These are phyloP conservation scores for Sitobion miscanthi DNA, from an alignment of 1,140 invertebrate genomes.

Conservation along the genomic window DNA sequence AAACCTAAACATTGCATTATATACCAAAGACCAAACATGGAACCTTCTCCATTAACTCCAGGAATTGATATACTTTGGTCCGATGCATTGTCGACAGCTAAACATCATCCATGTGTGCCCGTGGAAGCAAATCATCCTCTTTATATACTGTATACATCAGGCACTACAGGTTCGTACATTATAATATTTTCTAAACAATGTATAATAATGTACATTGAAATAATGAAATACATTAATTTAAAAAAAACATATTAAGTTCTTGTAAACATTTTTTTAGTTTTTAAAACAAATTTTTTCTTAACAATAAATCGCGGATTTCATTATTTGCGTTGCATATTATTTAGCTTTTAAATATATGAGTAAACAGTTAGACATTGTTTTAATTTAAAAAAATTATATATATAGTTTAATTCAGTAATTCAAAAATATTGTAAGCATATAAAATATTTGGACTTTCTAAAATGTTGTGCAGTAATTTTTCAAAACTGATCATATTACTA, in stretches of 20 bases:
- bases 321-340: too few species aligned
- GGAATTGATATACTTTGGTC: constrained; percentile 79
- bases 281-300: not conserved
- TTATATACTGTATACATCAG: constrained; percentile 93
- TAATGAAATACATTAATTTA: not conserved
- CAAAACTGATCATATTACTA: not conserved
- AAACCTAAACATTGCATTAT: constrained; percentile 81
- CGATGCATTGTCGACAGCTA: constrained; percentile 69
- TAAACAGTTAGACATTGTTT: not conserved
- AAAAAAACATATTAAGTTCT: not conserved
- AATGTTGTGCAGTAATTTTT: not conserved
- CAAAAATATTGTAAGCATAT: not conserved
- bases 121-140: constrained; percentile 87
- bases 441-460: not conserved
- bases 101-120: constrained; percentile 80
- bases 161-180: constrained; percentile 74
- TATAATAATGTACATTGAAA: not conserved
- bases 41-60: constrained; percentile 69
- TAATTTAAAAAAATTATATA: not conserved
- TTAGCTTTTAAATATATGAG: not conserved
- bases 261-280: not conserved
- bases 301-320: too few species aligned
- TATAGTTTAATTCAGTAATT: not conserved
- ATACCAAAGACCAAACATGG: constrained; percentile 75
- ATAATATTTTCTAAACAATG: not conserved